phyloP scores from a whole-genome alignment of 2,797 vertebrate genomes.

The Chelonia mydas region DNA sequence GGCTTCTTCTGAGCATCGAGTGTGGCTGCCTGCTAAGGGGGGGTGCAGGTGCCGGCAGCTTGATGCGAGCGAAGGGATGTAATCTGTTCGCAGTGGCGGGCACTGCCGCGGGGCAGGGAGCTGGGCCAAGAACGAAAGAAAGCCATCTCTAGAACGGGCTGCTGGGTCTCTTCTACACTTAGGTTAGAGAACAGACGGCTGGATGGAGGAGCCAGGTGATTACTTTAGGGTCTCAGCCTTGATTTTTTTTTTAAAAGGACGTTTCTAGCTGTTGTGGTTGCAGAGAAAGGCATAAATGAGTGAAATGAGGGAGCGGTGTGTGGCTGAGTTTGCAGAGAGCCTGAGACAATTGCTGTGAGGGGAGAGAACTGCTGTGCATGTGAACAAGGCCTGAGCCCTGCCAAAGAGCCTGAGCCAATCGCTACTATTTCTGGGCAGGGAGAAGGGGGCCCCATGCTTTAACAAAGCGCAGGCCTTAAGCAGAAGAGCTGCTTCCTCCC shows the following conservation, averaged over 20 bases:
- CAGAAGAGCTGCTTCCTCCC: not conserved
- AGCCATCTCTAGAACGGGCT: not conserved
- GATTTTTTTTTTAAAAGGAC: not conserved
- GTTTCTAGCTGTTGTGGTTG: not conserved
- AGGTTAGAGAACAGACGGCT: not conserved
- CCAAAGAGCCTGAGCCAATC: not conserved
- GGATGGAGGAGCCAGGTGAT: not conserved
- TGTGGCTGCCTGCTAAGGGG: not conserved
- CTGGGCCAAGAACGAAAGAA: not conserved
- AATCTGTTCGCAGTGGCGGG: not conserved
- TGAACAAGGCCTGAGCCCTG: not conserved
- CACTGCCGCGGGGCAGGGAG: not conserved
- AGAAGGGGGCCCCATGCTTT: not conserved
- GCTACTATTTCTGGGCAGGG: not conserved
- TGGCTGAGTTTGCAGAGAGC: not conserved
- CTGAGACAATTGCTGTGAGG: not conserved
- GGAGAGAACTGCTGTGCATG: not conserved
- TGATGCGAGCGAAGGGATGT: not conserved
- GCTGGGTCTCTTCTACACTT: not conserved
- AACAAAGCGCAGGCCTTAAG: not conserved
- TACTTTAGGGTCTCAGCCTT: not conserved
- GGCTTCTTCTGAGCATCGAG: not conserved
- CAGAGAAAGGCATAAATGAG: not conserved
- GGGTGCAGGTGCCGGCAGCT: not conserved
- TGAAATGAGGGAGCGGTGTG: fast-evolving